Evolutionary conservation across 1,140 invertebrate genomes (phyloP), one percentile per base, ranked within the genome.

Genomic region (Drosophila kanapiae): DNA sequence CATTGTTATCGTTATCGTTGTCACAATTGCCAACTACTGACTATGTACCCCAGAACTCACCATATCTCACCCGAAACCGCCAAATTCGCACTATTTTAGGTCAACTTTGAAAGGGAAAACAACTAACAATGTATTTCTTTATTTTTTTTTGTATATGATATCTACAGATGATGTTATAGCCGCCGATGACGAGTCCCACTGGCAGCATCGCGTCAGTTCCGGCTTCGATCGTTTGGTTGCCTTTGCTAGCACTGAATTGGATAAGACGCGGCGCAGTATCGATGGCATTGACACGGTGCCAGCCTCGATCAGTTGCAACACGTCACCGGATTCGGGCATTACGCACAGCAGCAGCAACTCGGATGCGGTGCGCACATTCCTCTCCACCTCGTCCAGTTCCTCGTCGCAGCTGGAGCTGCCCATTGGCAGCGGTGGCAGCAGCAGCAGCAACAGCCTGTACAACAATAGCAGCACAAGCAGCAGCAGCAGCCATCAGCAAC

Each of bases 211-310:
- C 68, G 97, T 97, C 58, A 96, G 95, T 91, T 96, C 95, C 58
- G 96, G 96, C 18, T 97, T 97, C 93, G 97, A 98, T 93, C 94
- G 96, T 13, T 90, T 97, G 63, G 96, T 97, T 54, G 96, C 96
- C n/a, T 96, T 97, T 82, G 97, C 96, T 13, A 96, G 96, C n/a
- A 96, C 96, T 1, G 96, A 97, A 87, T 90, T 97, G 70, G 96
- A 97, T 87, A 96, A 96, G 84, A 94, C 96, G 37, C 94, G 96
- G 8, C 94, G 96, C 65, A 96, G 96, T 23, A 96, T 96, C 0
- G 96, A 97, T 88, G 95, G 94, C 47, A 54, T 54, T 4, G 94
- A 94, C 47, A 92, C 88, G 18, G 92, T 92, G n/a, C 92, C 92
- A 9, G 87, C 92, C 0, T 93, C 91, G 3, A 93, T 94, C n/a